Conservation (phyloP, 2,113 vertebrate genomes). For the Myiozetetes cayanensis region DNA sequence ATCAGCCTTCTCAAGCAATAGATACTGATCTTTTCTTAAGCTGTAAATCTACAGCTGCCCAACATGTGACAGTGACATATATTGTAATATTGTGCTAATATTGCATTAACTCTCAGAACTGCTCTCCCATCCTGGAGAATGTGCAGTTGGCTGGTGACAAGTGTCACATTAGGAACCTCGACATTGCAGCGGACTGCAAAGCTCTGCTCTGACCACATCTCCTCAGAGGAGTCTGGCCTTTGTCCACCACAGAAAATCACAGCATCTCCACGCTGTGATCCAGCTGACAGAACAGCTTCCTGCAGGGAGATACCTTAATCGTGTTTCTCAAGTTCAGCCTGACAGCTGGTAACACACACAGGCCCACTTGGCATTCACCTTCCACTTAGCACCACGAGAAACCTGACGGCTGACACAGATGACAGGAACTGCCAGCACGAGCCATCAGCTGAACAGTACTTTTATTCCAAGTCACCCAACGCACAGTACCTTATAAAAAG, state of each 20-base stretch:
- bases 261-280: neutral
- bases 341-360: neutral
- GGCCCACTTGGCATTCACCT: neutral
- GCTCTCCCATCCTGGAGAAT: neutral
- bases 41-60: neutral
- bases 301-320: neutral
- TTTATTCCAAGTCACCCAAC: neutral
- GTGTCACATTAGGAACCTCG: fast-evolving
- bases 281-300: neutral
- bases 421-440: neutral
- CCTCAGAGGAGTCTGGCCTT: neutral
- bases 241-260: neutral
- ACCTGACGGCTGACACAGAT: neutral
- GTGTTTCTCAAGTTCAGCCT: neutral
- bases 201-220: neutral
- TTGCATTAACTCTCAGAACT: neutral
- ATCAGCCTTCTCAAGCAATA: neutral
- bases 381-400: neutral
- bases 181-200: neutral
- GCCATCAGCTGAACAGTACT: neutral
- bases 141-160: neutral
- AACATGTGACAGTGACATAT: neutral
- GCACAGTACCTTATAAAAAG: neutral
- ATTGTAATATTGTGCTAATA: neutral
- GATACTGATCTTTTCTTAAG: neutral